These are phyloP conservation scores for Hypselothyrea guttata DNA, from an alignment of 2,888 invertebrate species.

Conservation along the genomic window DNA sequence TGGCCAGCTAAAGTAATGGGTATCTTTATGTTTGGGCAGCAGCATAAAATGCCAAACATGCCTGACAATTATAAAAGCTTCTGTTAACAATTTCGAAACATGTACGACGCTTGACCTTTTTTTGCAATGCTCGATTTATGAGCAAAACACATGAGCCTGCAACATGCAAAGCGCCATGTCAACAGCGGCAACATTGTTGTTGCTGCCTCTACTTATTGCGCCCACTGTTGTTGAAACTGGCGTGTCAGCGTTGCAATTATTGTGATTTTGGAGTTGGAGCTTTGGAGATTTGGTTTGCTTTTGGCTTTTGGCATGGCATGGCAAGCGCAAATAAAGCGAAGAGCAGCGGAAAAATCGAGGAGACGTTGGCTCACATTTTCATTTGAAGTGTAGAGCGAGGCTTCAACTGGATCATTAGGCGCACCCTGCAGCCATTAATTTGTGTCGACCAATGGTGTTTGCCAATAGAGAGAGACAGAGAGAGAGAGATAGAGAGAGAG, in stretches of 20 bases:
- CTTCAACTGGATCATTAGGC: conserved; percentile 67
- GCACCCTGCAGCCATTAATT: conserved; percentile 68
- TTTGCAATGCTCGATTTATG: conserved; percentile 57
- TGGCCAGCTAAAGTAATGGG: neutral
- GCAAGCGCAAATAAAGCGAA: conserved; percentile 63
- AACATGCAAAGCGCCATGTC: conserved; percentile 65
- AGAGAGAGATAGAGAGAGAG: neutral
- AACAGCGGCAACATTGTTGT: conserved; percentile 39
- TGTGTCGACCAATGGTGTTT: conserved; percentile 63
- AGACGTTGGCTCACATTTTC: conserved; percentile 60
- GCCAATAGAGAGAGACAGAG: conserved; percentile 41
- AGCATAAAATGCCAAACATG: conserved; percentile 5
- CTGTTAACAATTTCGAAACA: conserved; percentile 56
- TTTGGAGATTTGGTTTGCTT: neutral
- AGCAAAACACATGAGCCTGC: conserved; percentile 47
- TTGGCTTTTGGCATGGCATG: conserved; percentile 47
- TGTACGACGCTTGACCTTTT: conserved; percentile 66
- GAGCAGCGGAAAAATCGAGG: no score
- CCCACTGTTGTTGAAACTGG: conserved; percentile 29
- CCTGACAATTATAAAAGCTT: conserved; percentile 43
- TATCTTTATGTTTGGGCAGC: neutral
- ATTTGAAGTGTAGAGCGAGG: conserved; percentile 50
- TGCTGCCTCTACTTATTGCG: neutral
- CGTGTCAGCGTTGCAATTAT: conserved; percentile 73
- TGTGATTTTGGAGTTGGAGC: conserved; percentile 46